phyloP scores from a whole-genome alignment of 2,888 invertebrate genomes.

The Calephelis perditalis region DNA sequence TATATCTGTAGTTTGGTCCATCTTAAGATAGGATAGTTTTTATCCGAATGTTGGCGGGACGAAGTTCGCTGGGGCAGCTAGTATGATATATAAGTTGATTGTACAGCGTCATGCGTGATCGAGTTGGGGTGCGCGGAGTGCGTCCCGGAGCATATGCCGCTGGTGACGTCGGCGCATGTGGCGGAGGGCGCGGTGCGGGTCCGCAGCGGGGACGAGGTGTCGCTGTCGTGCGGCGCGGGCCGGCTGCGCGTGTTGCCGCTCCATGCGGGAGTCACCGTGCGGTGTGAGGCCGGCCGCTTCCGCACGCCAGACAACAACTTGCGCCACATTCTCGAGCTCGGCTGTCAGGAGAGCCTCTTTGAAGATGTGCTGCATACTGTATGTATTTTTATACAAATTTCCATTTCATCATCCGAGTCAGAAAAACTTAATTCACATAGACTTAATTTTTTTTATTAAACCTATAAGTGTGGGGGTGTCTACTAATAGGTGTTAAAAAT shows the following conservation, averaged over 20 bases:
- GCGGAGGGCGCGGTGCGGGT: constrained; percentile 36
- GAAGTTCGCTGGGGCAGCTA: too few relatives aligned
- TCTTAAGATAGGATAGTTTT: too few relatives aligned
- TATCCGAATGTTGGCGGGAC: too few relatives aligned
- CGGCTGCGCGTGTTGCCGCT: constrained; percentile 51
- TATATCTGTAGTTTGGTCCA: too few relatives aligned
- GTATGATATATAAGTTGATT: background rate
- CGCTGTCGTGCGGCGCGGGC: constrained; percentile 54
- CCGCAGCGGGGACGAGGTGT: constrained; percentile 45
- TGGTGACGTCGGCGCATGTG: constrained; percentile 55
- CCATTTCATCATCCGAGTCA: background rate
- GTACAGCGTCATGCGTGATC: constrained; percentile 49
- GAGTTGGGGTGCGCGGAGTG: constrained; percentile 64
- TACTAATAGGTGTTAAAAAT: too few relatives aligned
- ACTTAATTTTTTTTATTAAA: too few relatives aligned
- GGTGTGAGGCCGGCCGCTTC: constrained; percentile 53
- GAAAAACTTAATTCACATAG: too few relatives aligned
- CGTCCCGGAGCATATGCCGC: constrained; percentile 65
- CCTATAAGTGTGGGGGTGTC: too few relatives aligned
- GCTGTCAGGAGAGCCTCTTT: constrained; percentile 63
- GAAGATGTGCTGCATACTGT: constrained; percentile 66
- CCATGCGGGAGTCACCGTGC: constrained; percentile 35
- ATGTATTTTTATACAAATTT: background rate
- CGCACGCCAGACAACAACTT: constrained; percentile 43
- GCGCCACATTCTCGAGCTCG: constrained; percentile 56